Conservation (phyloP, 2,888 invertebrate genomes). For the Muscina levida region DNA sequence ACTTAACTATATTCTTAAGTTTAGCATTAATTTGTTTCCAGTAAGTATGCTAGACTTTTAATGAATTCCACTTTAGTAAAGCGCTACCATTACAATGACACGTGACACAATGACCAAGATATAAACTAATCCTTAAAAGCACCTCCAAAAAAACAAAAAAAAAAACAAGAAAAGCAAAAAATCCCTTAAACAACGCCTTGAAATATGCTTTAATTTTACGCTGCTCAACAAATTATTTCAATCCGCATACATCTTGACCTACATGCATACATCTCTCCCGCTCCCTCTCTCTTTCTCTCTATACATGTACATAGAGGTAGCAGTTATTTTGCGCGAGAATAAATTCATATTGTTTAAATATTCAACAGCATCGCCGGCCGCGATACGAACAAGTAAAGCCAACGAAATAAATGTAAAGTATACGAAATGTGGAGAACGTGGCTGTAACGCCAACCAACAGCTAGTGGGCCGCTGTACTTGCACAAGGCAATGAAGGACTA, state of each 20-base stretch:
- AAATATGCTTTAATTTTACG: conserved; percentile 13
- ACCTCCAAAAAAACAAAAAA: too few species aligned
- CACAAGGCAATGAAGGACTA: conserved; percentile 20
- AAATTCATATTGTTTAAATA: conserved; percentile 56
- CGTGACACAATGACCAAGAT: too few species aligned
- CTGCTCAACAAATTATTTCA: neutral
- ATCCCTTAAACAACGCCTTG: neutral
- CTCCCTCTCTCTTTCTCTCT: too few species aligned
- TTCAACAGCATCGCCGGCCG: conserved; percentile 47
- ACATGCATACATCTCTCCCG: too few species aligned
- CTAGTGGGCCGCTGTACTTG: neutral
- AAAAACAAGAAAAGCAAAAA: too few species aligned
- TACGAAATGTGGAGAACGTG: conserved; percentile 7
- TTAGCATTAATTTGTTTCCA: too few species aligned
- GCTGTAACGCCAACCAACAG: conserved; percentile 40
- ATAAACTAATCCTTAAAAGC: too few species aligned
- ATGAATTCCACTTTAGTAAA: too few species aligned
- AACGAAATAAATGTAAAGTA: neutral
- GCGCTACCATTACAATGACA: too few species aligned
- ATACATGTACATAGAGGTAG: conserved; percentile 25
- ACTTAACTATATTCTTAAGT: too few species aligned
- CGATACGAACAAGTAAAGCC: conserved; percentile 16
- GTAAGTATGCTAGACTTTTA: too few species aligned
- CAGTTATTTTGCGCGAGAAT: conserved; percentile 18
- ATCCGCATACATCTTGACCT: conserved; percentile 51